These are phyloP conservation scores for Aplysina aerophoba DNA, from an alignment of 37 sponge, comb jelly and placozoan genomes.

Conservation along the genomic window DNA sequence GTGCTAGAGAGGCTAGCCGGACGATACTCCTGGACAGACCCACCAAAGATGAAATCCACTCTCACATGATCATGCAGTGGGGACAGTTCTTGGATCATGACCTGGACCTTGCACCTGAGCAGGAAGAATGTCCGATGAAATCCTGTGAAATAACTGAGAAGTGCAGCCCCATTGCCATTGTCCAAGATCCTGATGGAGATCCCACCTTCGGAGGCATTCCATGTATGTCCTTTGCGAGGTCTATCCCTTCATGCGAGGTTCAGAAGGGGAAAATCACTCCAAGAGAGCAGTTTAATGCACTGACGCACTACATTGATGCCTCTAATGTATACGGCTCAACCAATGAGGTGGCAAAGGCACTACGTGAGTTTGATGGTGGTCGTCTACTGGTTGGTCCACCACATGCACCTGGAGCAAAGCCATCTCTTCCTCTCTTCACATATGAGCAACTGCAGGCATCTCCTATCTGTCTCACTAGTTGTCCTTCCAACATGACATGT, in stretches of 20 bases:
- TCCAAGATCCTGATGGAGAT: background rate
- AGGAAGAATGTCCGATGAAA: background rate
- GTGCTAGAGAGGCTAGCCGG: constrained; percentile 68
- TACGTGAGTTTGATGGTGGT: constrained; percentile 44
- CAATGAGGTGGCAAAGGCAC: background rate
- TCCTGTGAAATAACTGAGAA: constrained; percentile 35
- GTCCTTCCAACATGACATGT: background rate
- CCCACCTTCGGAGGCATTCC: constrained; percentile 10
- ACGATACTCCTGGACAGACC: constrained; percentile 14
- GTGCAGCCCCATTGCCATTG: constrained; percentile 53
- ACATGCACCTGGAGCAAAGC: background rate
- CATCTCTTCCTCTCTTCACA: background rate
- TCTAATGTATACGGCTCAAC: constrained; percentile 78
- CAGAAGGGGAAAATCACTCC: background rate
- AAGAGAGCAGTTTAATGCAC: constrained; percentile 70
- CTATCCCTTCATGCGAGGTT: background rate
- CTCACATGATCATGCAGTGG: constrained; percentile 93
- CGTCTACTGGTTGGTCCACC: constrained; percentile 39
- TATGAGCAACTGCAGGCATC: background rate
- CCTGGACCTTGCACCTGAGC: constrained; percentile 41
- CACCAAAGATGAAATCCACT: constrained; percentile 46
- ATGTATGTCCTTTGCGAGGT: background rate
- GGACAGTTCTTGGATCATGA: constrained; percentile 98
- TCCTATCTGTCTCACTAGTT: background rate
- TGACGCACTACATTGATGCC: constrained; percentile 70